Evolutionary conservation across 1,140 invertebrate species (phyloP), one percentile per base, ranked within the genome.

Genomic region (Gerris buenoi): DNA sequence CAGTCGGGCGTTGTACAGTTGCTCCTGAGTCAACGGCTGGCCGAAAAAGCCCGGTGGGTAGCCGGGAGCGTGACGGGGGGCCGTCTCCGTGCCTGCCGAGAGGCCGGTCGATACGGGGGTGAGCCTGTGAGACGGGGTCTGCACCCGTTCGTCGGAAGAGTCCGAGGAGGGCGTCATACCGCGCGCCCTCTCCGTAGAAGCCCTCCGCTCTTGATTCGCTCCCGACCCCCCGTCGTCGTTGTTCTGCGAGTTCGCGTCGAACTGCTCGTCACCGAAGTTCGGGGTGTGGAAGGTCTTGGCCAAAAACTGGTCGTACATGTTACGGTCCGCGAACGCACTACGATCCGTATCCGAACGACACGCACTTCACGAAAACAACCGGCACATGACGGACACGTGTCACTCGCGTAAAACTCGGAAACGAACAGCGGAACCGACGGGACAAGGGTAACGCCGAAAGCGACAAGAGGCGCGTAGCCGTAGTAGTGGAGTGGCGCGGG

Each of bases 1-100:
- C 18, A 77, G 76, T 22, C 74, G 72, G 33, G 76, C 78, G 27
- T 68, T 60, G 67, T 71, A 68, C 33, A 68, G 59, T 10, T 65
- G 68, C 13, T 65, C 68, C 27, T 73, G 71, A 67, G 65, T 26
- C 29, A 66, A 68, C 62, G 63, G 61, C 67, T 33, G 25, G 64
- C 14, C n/a, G 60, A 46, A 46, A 18, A 46, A 46, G 33, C 18
- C 18, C 18, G 33, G 33, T 46, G 33, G 33, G 33, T 46, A 46
- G 33, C 33, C 33, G 61, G 5, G 68, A 71, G 67, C 62, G 65
- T 58, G 64, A 62, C 22, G 63, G 63, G 25, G 65, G 60, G 25
- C 66, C 46, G 64, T 66, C 65, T 26, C 67, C 67, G 46, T 68
- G 63, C 33, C 5, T 5, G 33, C 5, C 5, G 33, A 46, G 5